Base-by-base conservation (phyloP, 35 echinoderm and acorn worm species). In the Apostichopus japonicus region DNA sequence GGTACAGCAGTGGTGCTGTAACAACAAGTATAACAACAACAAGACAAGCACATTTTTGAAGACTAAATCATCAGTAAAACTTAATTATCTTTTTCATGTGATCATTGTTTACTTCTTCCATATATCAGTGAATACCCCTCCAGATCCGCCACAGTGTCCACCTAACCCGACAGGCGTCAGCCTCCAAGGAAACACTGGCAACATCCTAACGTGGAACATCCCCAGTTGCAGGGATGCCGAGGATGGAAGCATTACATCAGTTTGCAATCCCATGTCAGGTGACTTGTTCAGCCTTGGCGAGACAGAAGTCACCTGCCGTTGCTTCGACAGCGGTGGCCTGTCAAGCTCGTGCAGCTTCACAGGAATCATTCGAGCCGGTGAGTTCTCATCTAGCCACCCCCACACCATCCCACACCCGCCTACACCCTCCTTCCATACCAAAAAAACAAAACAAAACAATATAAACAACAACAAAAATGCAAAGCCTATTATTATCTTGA, bases 241-340 rank as follows among this genome's bases (percentile, higher is more conserved):
- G 33, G 80, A 83, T 54, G 44, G 7, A 4, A 83, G 33, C 22
- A 54, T 83, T 19, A 83, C 80, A 5, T 15, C 80, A 19, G 55
- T 83, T 51, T 83, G 80, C 51, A 16, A 53, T 16, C 80, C 80
- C 23, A 19, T 55, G 8, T 83, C 80, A 19, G 80, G 80, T 13
- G 17, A 22, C 17, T 22, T 53, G 10, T 83, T 83, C 33, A 15
- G 16, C 22, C 13, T 83, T 2, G 80, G 80, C 10, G 0, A 22
- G 17, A 83, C 27, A 4, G 17, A 1, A 8, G 80, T 83, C 52
- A 83, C 80, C 27, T 83, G 80, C 55, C 13, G 52, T 6, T 83
- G 80, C 16, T 55, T 23, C 14, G 80, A 83, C 56, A 55, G 51
- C 55, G 80, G 80, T 83, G 80, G 51, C 22, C 80, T 83, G 17